Evolutionary conservation across 2,113 vertebrate genomes (phyloP).

Genomic region (Amazona vittata): DNA sequence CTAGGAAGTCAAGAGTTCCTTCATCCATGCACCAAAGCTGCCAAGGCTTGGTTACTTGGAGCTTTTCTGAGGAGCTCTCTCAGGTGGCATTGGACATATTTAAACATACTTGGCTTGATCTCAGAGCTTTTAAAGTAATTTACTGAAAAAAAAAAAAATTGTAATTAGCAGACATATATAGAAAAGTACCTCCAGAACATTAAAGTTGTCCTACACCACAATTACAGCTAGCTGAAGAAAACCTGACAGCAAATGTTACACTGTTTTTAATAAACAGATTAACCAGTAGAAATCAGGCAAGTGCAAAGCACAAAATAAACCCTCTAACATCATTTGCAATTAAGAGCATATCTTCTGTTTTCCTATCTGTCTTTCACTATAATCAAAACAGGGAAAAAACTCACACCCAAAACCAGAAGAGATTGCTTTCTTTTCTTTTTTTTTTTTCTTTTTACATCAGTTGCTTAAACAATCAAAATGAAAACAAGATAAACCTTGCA

Average conservation of each 20-base stretch:
- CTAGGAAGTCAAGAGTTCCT: neutral
- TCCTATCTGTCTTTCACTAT: neutral
- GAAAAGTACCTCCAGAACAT: neutral
- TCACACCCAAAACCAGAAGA: neutral
- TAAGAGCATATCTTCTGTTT: neutral
- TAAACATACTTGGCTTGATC: neutral
- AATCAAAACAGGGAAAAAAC: neutral
- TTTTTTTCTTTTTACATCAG: neutral
- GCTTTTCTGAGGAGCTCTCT: neutral
- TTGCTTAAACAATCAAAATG: constrained; percentile 9
- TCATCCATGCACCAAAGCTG: neutral
- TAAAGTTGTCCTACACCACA: neutral
- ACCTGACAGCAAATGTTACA: neutral
- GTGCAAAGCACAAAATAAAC: neutral
- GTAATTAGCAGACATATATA: neutral
- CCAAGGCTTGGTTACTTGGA: neutral
- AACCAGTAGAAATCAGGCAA: neutral
- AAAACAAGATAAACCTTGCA: constrained; percentile 45
- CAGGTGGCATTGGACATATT: neutral
- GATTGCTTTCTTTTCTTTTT: neutral
- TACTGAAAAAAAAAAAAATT: neutral
- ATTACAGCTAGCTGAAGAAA: neutral
- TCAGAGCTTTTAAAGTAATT: neutral
- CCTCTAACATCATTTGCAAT: neutral
- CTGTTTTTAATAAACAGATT: neutral